Percentiles rank a stretch among this genome's conserved stretches.
phyloP scores from a whole-genome alignment of 2,888 invertebrate genomes.

The Harpalus rufipes region DNA sequence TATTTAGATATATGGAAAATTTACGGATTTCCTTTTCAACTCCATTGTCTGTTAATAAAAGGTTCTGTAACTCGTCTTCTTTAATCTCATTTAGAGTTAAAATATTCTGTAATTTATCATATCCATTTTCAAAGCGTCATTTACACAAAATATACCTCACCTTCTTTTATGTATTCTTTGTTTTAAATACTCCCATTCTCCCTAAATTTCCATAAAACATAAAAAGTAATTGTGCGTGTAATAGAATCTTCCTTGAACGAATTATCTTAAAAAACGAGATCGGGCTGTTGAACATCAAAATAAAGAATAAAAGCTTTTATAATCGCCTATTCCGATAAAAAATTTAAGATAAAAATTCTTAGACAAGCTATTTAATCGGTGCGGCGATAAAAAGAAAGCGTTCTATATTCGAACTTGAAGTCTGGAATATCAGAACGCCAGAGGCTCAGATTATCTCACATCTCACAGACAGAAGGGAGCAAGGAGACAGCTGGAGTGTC shows the following conservation, averaged over 20 bases:
- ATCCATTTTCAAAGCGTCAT: neutral
- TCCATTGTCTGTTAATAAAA: neutral
- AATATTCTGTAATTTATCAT: neutral
- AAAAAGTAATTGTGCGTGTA: slow-evolving; percentile 30
- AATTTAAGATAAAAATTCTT: slow-evolving; percentile 42
- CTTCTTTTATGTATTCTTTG: neutral
- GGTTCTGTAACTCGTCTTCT: neutral
- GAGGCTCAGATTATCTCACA: slow-evolving; percentile 18
- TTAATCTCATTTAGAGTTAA: neutral
- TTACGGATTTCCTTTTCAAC: neutral
- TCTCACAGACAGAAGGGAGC: slow-evolving; percentile 3
- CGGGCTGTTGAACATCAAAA: slow-evolving; percentile 26
- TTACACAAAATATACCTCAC: neutral
- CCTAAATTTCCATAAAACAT: slow-evolving; percentile 11
- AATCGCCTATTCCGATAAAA: slow-evolving; percentile 42
- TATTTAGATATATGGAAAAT: neutral
- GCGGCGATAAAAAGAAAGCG: slow-evolving; percentile 27
- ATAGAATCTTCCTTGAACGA: slow-evolving; percentile 20
- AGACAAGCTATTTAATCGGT: slow-evolving; percentile 30
- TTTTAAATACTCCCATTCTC: neutral
- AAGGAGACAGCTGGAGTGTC: neutral
- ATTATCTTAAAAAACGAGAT: slow-evolving; percentile 18
- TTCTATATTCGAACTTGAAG: slow-evolving; percentile 7
- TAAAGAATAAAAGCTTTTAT: slow-evolving; percentile 46
- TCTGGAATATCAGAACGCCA: slow-evolving; percentile 41